These are phyloP conservation scores for Neomonachus schauinslandi DNA, from an alignment of 2,113 vertebrate species.

Conservation along the genomic window DNA sequence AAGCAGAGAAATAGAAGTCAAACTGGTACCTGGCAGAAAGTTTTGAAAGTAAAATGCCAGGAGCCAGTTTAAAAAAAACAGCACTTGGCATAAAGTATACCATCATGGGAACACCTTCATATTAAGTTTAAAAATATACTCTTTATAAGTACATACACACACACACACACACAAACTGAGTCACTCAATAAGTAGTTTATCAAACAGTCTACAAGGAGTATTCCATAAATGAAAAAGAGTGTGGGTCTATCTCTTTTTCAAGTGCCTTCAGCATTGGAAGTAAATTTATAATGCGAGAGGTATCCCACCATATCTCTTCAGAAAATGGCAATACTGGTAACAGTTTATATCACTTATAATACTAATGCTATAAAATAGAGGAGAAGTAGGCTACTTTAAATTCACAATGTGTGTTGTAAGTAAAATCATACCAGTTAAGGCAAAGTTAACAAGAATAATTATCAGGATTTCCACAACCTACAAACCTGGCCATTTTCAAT, in stretches of 20 bases:
- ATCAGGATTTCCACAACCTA: background rate
- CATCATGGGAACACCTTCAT: background rate
- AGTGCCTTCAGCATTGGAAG: background rate
- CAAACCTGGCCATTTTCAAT: background rate
- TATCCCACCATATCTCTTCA: background rate
- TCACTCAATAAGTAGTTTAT: background rate
- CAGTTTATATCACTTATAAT: background rate
- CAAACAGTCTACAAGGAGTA: background rate
- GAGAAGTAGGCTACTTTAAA: background rate
- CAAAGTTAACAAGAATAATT: constrained; percentile 22
- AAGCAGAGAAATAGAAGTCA: constrained; percentile 6
- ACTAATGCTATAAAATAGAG: background rate
- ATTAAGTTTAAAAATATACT: background rate
- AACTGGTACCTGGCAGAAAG: background rate
- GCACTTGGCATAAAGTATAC: background rate
- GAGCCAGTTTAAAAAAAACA: background rate
- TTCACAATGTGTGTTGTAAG: background rate
- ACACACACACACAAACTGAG: background rate
- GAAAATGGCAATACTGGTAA: background rate
- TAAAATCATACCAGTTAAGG: background rate
- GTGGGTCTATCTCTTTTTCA: background rate
- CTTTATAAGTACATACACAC: background rate
- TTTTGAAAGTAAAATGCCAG: constrained; percentile 49
- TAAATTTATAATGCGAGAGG: background rate
- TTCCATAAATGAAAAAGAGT: background rate